phyloP scores from a whole-genome alignment of 2,888 invertebrate species.

The Alcis repandata region DNA sequence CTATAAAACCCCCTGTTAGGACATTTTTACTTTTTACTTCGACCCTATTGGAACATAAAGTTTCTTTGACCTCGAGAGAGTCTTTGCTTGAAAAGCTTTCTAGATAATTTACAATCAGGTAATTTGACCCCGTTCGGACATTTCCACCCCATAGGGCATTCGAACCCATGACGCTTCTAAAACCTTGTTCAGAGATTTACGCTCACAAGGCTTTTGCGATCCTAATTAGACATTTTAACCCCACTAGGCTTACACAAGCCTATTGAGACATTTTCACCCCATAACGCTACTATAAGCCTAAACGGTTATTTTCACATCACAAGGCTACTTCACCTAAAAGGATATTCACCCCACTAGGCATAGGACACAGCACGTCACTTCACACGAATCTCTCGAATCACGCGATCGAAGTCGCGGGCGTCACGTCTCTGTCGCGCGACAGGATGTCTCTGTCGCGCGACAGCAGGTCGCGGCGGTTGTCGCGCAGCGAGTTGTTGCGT shows the following conservation, averaged over 20 bases:
- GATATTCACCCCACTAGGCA: background rate
- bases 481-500: slow-evolving; percentile 77
- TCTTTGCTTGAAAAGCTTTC: background rate
- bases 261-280: background rate
- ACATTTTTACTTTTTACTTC: too few relatives aligned
- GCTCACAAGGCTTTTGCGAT: background rate
- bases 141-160: background rate
- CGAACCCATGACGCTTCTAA: too few relatives aligned
- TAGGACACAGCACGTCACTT: too few relatives aligned
- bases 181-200: background rate
- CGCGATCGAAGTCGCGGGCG: slow-evolving; percentile 74
- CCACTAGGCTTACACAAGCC: background rate
- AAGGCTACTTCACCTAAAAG: background rate
- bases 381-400: slow-evolving; percentile 54
- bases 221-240: background rate
- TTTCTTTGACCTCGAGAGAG: too few relatives aligned
- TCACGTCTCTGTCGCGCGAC: slow-evolving; percentile 57
- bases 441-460: slow-evolving; percentile 58
- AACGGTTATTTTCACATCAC: too few relatives aligned
- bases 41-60: too few relatives aligned
- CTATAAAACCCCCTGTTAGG: too few relatives aligned
- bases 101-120: too few relatives aligned
- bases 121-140: background rate
- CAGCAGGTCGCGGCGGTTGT: slow-evolving; percentile 66
- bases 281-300: background rate